Base-by-base conservation (phyloP, 2,888 invertebrate genomes). In the Pyrocoelia pectoralis region DNA sequence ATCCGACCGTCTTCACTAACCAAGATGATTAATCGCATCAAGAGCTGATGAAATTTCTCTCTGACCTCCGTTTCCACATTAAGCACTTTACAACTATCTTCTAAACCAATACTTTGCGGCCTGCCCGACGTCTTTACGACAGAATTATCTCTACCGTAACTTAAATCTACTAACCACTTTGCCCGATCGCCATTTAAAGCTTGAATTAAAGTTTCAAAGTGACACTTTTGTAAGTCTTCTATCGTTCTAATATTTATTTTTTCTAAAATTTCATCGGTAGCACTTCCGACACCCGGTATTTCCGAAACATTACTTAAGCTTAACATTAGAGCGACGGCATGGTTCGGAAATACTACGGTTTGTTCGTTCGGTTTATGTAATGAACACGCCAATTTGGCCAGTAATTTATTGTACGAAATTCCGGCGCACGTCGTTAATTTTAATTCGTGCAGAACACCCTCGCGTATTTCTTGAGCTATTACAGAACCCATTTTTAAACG, bases 331-430 rank as follows among this genome's bases (percentile, higher is more conserved):
- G 84, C 83, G 54, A 84, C 80, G 6, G 87, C 88, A 73, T 87
- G 85, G 67, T 88, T 87, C 3, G 94, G 92, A 68, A 88, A 90
- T 67, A 94, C 83, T 18, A 89, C 85, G 0, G 94, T 93, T 80
- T 95, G 94, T 74, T 93, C 88, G 79, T 94, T 90, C 4, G 95
- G 94, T 79, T 93, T 93, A 76, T 92, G 85, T 67, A 87, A 81
- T 38, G 86, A 84, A 68, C 91, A 90, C 50, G 86, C 89, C 67
- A 95, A 81, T 82, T 95, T 95, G 1, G 94, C 90, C 74, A 94
- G 79, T 62, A 94, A 80, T 81, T 95, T 95, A 79, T 94, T 95
- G 73, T 93, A 91, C 28, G 91, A 89, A 66, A 94, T 86, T 51
- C 95, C 95, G 29, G 93, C 93, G 83, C 93, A 92, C 71, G 89